A percentile compares a stretch with the other conserved stretches of the same genome.
These are phyloP conservation scores for Odocoileus hemionus DNA, from an alignment of 2,113 vertebrate species.

Conservation along the genomic window DNA sequence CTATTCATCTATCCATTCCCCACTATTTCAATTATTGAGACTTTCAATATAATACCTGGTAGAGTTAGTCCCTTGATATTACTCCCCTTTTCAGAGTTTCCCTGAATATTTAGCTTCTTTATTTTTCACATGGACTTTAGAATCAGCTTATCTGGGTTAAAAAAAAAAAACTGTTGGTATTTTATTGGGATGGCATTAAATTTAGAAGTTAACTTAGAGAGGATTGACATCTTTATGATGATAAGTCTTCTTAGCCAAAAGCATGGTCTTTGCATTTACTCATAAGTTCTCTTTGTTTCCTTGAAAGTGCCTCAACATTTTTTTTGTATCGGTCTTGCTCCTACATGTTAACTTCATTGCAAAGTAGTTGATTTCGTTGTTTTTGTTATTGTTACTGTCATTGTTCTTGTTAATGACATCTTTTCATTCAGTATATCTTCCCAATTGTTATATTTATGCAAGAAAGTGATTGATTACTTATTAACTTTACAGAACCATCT, in stretches of 20 bases:
- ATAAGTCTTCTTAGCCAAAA: constrained; percentile 45
- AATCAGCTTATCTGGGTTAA: constrained; percentile 20
- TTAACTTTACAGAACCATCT: not conserved
- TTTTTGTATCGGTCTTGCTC: not conserved
- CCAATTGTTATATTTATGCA: not conserved
- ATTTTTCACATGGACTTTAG: constrained; percentile 62
- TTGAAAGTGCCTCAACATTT: not conserved
- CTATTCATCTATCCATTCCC: not conserved
- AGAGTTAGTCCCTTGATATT: constrained; percentile 4
- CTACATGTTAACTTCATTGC: not conserved
- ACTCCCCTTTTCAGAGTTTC: constrained; percentile 45
- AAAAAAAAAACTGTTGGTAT: constrained; percentile 17
- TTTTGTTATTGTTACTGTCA: not conserved
- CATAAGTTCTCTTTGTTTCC: not conserved
- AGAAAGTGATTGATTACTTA: not conserved
- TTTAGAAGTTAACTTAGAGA: constrained; percentile 51
- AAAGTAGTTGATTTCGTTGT: not conserved
- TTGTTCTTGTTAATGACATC: not conserved
- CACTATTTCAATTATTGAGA: constrained; percentile 35
- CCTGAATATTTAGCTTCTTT: constrained; percentile 40
- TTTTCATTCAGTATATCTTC: not conserved
- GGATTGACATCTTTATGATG: constrained; percentile 57
- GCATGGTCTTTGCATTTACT: constrained; percentile 23
- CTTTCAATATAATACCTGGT: constrained; percentile 42
- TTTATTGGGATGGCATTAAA: constrained; percentile 59